Base-by-base conservation (phyloP, 2,888 invertebrate species). In the Tuta absoluta region DNA sequence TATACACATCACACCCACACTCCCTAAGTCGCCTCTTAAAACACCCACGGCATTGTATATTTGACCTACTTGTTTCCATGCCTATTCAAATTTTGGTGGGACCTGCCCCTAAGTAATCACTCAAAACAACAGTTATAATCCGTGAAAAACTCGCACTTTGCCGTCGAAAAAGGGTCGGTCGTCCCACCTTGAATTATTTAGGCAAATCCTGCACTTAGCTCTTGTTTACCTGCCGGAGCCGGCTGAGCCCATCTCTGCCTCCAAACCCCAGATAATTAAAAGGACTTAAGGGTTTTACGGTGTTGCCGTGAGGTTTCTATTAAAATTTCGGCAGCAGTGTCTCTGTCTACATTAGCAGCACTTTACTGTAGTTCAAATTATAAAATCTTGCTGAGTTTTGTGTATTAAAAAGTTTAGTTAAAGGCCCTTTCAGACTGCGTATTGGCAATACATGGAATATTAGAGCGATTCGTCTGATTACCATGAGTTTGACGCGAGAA, bases 181-280 rank as follows among this genome's bases (percentile, higher is more conserved):
- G 33, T 7, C 51, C 56, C 17, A 48, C 17, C 19, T 60, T 67
- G 65, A 66, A 68, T 68, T 65, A 68, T 68, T 69, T 66, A 69
- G 64, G 67, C 66, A 68, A 69, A 69, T 67, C 69, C 63, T 53
- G 65, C 66, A 67, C 69, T 69, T 68, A 66, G 64, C 37, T 37
- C 28, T 62, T 69, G 67, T 69, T 69, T 69, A 66, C 67, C 45
- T 63, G 38, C 48, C 57, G 37, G 66, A 67, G 65, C 67, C 63
- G 62, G 62, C 61, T 66, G 61, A 65, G 65, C 66, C 64, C 23
- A 33, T 49, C 60, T 53, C 23, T 59, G 48, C 45, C n/a, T 64
- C 21, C 62, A 53, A 37, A 53, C 56, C 63, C 60, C 68, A 66
- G 70, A 68, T 71, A 69, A 71, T 71, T 71, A 69, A 71, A 67